Evolutionary conservation across 2,113 vertebrate species (phyloP), one percentile per base, ranked within the genome.

Genomic region (Sinocyclocheilus anshuiensis): DNA sequence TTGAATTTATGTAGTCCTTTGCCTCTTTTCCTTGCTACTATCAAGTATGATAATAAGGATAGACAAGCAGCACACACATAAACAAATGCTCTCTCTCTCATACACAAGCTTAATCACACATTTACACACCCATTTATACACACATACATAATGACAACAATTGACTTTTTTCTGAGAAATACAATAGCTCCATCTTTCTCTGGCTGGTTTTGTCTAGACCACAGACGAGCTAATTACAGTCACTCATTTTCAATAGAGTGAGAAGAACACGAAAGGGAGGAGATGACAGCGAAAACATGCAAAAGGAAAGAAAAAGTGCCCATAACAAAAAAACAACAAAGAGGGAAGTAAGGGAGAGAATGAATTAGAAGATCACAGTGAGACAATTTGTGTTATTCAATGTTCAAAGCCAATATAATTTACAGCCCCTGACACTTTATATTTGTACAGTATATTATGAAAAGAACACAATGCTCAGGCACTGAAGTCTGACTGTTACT

Each of bases 91-190:
- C 36, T 20, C 59, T 11, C 80, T 50, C 77, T 61, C 85, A 79
- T 79, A 77, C 53, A 50, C 36, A 42, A 8, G 76, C 59, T 65
- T 39, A 53, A 69, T 67, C 80, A n/a, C 61, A 77, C 84, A 20
- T 55, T 57, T 12, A 69, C 61, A 71, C 59, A 82, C 8, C 39
- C 33, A 36, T 81, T 42, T 29, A 76, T 81, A 81, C 84, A 74
- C 65, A 6, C 15, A 69, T 36, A n/a, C 53, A 82, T 71, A 33
- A 71, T 75, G 53, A 61, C 79, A 82, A 24, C 65, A 72, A 83
- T 83, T 83, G 81, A 83, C 81, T 83, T 83, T 83, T 83, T 59
- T 22, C 63, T 16, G 18, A 83, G 45, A 69, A 81, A 85, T 39
- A 50, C 55, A 36, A 83, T 72, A 83, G 81, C 29, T 50, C 65